Base-by-base conservation (phyloP, 1,140 invertebrate species). In the Hyphantria cunea region DNA sequence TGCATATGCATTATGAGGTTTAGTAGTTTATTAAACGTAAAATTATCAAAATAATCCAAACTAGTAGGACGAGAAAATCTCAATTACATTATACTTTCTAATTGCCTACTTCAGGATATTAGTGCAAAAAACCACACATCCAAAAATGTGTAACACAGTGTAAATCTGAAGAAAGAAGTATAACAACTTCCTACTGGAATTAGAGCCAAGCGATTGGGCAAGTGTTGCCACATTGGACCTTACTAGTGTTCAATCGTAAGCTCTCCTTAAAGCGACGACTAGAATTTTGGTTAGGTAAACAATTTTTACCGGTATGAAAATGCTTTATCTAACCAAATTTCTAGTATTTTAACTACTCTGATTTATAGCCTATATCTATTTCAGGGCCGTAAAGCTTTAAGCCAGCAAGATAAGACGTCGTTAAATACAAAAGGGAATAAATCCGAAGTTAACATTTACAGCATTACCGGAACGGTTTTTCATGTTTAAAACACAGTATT, bases 401-500 rank as follows among this genome's bases (percentile, higher is more conserved):
- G 49, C 34, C 50, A 39, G 25, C 54, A 37, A 68, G 60, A 63
- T 53, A 59, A 71, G 65, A 33, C 49, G 15, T 39, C 61, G 65
- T 70, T 71, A 68, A 72, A 81, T 76, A 79, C 78, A 80, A 63
- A 64, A 72, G 61, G 63, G 42, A 74, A 78, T 79, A 72, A 80
- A 76, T 76, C 69, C 41, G 42, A 58, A 60, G 69, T 65, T 68
- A 76, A 79, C 79, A 80, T 86, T 89, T 78, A 85, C 79, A 80
- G 82, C 78, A 81, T 84, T 77, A 83, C 73, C 73, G 86, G 78
- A 90, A 88, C 72, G 82, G 80, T 86, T 85, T 90, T 86, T 86
- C 82, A 78, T 90, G 86, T 90, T 88, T 87, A 81, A 82, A 87
- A 84, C 84, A 84, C 73, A 82, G 84, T 76, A 88, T 84, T 84